These are phyloP conservation scores for Diachasma alloeum DNA, from an alignment of 1,140 invertebrate species.

Conservation along the genomic window DNA sequence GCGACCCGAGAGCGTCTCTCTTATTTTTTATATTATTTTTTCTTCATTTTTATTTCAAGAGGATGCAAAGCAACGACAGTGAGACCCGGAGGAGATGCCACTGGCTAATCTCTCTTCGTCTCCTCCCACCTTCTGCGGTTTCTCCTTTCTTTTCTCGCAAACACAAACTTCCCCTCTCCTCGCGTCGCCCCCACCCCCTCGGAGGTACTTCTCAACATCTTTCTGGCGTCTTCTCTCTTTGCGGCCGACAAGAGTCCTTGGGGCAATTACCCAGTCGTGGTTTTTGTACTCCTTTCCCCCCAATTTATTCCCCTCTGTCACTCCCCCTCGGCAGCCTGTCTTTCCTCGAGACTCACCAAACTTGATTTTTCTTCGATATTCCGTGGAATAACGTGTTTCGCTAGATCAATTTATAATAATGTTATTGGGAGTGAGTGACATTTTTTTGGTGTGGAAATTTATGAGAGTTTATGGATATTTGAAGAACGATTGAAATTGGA, in stretches of 20 bases:
- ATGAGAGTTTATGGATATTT: too few relatives aligned
- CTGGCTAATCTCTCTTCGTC: slow-evolving; percentile 47
- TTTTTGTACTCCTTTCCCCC: background rate
- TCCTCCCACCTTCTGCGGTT: slow-evolving; percentile 33
- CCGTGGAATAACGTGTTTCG: background rate
- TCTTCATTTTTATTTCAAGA: background rate
- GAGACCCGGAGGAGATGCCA: slow-evolving; percentile 33
- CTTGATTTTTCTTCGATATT: background rate
- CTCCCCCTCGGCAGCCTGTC: background rate
- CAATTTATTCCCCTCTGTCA: background rate
- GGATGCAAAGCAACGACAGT: slow-evolving; percentile 8
- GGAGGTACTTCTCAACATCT: background rate
- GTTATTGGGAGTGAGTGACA: background rate
- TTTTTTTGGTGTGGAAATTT: background rate
- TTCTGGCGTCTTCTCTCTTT: background rate
- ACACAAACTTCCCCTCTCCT: background rate
- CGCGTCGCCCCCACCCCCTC: background rate
- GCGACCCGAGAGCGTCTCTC: slow-evolving; percentile 26
- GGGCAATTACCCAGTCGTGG: slow-evolving; percentile 13
- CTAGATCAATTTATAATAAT: background rate
- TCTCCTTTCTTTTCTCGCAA: background rate
- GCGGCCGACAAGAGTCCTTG: slow-evolving; percentile 12
- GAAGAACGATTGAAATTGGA: too few relatives aligned
- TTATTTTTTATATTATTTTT: background rate
- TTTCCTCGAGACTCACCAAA: background rate